Conservation (phyloP, 2,113 vertebrate genomes). For the Hemicordylus capensis region DNA sequence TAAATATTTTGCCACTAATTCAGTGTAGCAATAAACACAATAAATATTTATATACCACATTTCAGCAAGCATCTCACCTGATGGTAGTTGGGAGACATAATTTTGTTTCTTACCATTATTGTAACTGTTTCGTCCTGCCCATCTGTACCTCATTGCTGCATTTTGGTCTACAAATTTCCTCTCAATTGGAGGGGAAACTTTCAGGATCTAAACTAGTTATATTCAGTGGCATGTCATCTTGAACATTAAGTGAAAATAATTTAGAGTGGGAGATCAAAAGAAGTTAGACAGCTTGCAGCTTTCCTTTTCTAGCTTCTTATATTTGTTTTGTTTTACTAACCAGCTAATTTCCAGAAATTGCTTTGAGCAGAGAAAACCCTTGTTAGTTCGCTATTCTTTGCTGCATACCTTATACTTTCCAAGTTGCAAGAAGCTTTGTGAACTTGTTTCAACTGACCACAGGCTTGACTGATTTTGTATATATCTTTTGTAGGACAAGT, state of each 20-base stretch:
- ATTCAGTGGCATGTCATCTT: slow-evolving; percentile 12
- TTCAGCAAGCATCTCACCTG: neutral
- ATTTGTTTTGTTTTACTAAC: slow-evolving; percentile 41
- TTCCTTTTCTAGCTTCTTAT: slow-evolving; percentile 4
- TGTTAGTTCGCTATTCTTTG: slow-evolving; percentile 68
- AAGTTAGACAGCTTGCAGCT: neutral
- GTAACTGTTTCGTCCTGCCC: neutral
- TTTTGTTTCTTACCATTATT: neutral
- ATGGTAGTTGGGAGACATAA: neutral
- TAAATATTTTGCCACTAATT: neutral
- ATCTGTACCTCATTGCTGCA: neutral
- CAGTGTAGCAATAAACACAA: slow-evolving; percentile 9
- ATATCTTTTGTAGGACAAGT: slow-evolving; percentile 87
- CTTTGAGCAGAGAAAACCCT: slow-evolving; percentile 35
- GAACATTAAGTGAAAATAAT: slow-evolving; percentile 25
- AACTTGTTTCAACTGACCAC: slow-evolving; percentile 34
- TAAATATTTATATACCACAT: too few relatives aligned
- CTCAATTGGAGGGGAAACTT: slow-evolving; percentile 6
- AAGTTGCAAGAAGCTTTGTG: slow-evolving; percentile 53
- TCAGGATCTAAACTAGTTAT: neutral
- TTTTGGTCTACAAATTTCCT: neutral
- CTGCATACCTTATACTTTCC: slow-evolving; percentile 67
- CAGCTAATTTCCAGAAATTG: slow-evolving; percentile 31
- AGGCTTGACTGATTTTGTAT: slow-evolving; percentile 32
- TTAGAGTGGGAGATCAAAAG: neutral